Percentiles rank a stretch among this genome's conserved stretches.
These are phyloP conservation scores for Allobates femoralis DNA, from an alignment of 2,797 vertebrate genomes.

Conservation along the genomic window DNA sequence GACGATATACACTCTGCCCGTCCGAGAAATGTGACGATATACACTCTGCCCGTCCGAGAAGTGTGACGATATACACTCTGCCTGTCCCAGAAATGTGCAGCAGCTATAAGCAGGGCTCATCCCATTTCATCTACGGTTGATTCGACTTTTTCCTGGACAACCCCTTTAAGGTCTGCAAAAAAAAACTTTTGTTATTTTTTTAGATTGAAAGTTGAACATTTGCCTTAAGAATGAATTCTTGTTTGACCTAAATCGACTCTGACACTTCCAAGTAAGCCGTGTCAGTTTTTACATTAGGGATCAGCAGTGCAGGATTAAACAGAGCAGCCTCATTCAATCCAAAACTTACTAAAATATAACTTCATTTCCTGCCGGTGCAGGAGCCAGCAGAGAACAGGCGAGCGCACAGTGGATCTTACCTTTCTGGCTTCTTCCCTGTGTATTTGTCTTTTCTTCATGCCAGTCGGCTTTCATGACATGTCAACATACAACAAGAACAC, in stretches of 20 bases:
- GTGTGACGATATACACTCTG: too few species aligned
- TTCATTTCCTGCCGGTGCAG: slow-evolving; percentile 51
- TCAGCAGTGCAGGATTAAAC: slow-evolving; percentile 33
- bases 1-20: too few species aligned
- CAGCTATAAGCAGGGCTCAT: too few species aligned
- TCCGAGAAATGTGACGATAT: too few species aligned
- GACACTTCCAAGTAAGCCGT: slow-evolving; percentile 42
- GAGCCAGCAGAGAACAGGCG: slow-evolving; percentile 41
- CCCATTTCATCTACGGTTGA: neutral
- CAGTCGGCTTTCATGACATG: slow-evolving; percentile 36
- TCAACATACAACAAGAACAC: slow-evolving; percentile 34
- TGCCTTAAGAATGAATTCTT: slow-evolving; percentile 18
- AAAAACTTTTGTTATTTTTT: neutral
- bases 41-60: too few species aligned
- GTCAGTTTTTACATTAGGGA: slow-evolving; percentile 39
- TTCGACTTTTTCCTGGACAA: neutral
- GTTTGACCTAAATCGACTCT: slow-evolving; percentile 30
- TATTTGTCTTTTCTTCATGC: slow-evolving; percentile 50
- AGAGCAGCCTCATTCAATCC: slow-evolving; percentile 42
- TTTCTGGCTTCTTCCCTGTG: slow-evolving; percentile 26
- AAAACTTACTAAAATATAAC: slow-evolving; percentile 53
- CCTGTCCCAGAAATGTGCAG: too few species aligned
- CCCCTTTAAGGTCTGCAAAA: neutral
- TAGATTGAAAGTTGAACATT: neutral
- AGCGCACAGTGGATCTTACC: slow-evolving; percentile 26